Base-by-base conservation (phyloP, 2,888 invertebrate genomes). In the Trichogramma dendrolimi region DNA sequence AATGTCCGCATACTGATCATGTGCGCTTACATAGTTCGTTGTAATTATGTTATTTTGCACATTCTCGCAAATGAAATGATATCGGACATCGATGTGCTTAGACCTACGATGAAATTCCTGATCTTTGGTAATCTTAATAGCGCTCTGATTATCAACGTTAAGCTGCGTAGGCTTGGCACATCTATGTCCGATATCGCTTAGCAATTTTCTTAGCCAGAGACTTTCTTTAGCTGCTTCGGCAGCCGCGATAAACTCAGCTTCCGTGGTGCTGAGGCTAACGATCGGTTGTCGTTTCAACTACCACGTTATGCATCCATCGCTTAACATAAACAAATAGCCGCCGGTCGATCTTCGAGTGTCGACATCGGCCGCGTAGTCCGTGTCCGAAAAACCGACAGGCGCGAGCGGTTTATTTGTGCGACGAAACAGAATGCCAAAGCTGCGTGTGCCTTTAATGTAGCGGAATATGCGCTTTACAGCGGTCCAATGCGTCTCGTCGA, bases 191-290 rank as follows among this genome's bases (percentile, higher is more conserved):
- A 71, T 51, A 50, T 68, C 69, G 7, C 46, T 11, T 7, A 72
- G 11, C 6, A 74, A 58, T 41, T 62, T 58, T 41, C 62, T 65
- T 6, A 71, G 47, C 71, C 72, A 71, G 1, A 70, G 47, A 2
- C 64, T 55, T 61, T 73, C 72, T 60, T 68, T 70, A 0, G 66
- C 65, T 5, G 70, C 67, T 39, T 66, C 63, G 39, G 64, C 65
- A 6, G 72, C 70, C 0, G 73, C 71, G 11, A 73, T 64, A 51
- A 69, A 70, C 49, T 75, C 71, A 4, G 72, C 71, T 53, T 73
- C 73, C 1, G 70, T 70, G 1, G 71, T 71, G 6, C 69, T 69
- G 1, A 7, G 58, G 0, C 69, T 67, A 4, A 71, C 71, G 10
- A 61, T 53, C 8, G 51, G 27, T 60, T 72, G 70, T n/a, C n/a